Base-by-base conservation (phyloP, 1,140 invertebrate species). In the Tenebrio molitor region DNA sequence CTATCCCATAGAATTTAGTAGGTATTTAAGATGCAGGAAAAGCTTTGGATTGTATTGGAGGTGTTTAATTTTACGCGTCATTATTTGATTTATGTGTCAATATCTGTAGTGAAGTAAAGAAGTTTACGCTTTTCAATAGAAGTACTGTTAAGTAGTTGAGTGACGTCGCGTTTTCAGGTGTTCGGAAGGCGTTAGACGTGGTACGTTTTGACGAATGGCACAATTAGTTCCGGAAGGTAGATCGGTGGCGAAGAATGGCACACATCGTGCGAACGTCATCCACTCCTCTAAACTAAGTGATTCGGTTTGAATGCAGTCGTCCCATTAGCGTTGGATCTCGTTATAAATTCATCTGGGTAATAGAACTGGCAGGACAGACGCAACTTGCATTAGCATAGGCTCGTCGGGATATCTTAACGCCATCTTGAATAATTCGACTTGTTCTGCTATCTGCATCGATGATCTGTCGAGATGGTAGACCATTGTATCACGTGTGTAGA, bases 351-450 rank as follows among this genome's bases (percentile, higher is more conserved):
- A 75, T 72, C 70, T 69, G 46, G 42, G 33, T 74, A 75, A 75
- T 75, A 74, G 70, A 75, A 70, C 33, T 69, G 70, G 64, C 58
- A 69, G 46, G 68, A 62, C 46, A 69, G 74, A 74, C 64, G 69
- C 62, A 41, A 65, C 16, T 46, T 71, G 58, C 69, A 78, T 78
- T 78, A 78, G 71, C 76, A 76, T 74, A 74, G 66, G 33, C 41
- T 69, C 66, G 53, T 63, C 5, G 21, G 21, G 64, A 75, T 77
- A 80, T 80, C 77, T 75, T 62, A 74, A 78, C 78, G 77, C 78
- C 76, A 80, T 79, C 78, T 80, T 79, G 79, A 79, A 79, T 79
- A 78, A 80, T 79, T 76, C 72, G 63, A 72, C 74, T 75, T 78
- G 77, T 76, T 78, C 69, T 44, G 53, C 73, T 80, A 80, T 80